These are phyloP conservation scores for Paelopatides confundens DNA, from an alignment of 53 echinoderm and acorn worm genomes.

Conservation along the genomic window DNA sequence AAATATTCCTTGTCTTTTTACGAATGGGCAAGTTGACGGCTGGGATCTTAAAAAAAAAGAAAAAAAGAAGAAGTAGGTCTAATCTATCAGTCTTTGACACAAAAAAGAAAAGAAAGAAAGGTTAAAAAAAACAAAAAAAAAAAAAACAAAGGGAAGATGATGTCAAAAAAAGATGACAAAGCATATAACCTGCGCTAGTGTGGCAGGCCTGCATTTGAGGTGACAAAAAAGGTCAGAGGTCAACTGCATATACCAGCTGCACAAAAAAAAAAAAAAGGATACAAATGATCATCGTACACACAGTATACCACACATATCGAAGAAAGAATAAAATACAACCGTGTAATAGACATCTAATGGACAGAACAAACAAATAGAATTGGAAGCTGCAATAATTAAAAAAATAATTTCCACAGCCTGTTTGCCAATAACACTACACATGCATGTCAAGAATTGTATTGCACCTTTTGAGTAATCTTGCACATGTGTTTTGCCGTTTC, in stretches of 20 bases:
- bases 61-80: no score
- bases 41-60: no score
- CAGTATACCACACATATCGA: not conserved
- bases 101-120: no score
- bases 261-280: not conserved
- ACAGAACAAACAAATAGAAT: not conserved
- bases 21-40: no score
- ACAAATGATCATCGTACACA: no score
- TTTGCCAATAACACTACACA: constrained; percentile 28
- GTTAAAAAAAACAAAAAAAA: no score
- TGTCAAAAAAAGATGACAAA: no score
- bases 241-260: not conserved
- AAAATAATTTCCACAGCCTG: constrained; percentile 29
- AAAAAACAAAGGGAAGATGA: no score
- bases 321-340: not conserved
- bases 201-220: not conserved
- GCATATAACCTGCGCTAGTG: not conserved
- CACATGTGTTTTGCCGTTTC: not conserved
- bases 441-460: constrained; percentile 24
- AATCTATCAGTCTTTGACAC: no score
- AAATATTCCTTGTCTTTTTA: no score
- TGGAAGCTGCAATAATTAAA: not conserved
- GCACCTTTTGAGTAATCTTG: constrained; percentile 23
- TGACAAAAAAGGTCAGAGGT: not conserved
- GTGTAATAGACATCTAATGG: not conserved